Conservation (phyloP, 1,140 invertebrate genomes). For the Caenorhabditis latens region DNA sequence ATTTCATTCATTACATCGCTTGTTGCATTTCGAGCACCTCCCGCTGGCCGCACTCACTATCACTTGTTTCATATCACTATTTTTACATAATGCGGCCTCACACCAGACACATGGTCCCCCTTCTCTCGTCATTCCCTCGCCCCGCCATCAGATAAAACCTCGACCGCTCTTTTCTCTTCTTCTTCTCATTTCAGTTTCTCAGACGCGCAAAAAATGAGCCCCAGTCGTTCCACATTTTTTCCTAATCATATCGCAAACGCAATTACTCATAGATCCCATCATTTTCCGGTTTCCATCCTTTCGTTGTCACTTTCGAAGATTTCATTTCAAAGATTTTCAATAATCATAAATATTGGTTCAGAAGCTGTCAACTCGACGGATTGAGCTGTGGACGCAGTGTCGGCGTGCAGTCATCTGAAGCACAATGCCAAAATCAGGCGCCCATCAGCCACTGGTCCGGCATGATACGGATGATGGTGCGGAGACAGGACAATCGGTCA, state of each 20-base stretch:
- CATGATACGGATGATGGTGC: constrained; percentile 43
- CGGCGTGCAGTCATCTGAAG: constrained; percentile 47
- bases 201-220: constrained; percentile 48
- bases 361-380: constrained; percentile 12
- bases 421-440: constrained; percentile 48
- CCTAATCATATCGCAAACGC: constrained; percentile 40
- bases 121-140: neutral
- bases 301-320: constrained; percentile 14
- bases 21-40: constrained; percentile 54
- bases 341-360: neutral
- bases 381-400: neutral
- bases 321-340: neutral
- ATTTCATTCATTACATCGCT: constrained; percentile 55
- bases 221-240: constrained; percentile 7
- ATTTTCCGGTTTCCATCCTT: neutral
- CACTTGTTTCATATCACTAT: constrained; percentile 54
- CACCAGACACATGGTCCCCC: constrained; percentile 33
- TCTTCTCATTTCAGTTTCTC: constrained; percentile 23
- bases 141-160: constrained; percentile 31
- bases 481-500: constrained; percentile 37
- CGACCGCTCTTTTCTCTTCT: neutral
- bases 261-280: neutral
- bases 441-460: constrained; percentile 47
- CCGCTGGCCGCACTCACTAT: constrained; percentile 39
- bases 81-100: constrained; percentile 47